phyloP scores from a whole-genome alignment of 1,140 invertebrate species.

The Polypedilum pembai region DNA sequence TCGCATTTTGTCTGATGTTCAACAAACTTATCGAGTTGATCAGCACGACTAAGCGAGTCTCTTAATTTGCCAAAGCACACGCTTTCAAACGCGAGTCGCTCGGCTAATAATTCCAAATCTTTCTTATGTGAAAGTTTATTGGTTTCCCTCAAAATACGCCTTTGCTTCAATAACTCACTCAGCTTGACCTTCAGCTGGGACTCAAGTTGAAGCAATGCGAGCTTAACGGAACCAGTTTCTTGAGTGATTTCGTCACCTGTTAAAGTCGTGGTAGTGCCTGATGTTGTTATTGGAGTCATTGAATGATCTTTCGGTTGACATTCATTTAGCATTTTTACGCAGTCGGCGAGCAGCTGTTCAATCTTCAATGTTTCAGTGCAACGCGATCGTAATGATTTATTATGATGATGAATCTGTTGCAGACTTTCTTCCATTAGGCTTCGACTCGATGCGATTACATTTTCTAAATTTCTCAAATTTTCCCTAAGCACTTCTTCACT shows the following conservation, averaged over 20 bases:
- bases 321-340: conserved; percentile 12
- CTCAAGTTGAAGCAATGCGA: conserved; percentile 56
- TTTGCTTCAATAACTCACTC: conserved; percentile 54
- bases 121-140: conserved; percentile 57
- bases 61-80: conserved; percentile 37
- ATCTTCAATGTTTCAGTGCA: background rate
- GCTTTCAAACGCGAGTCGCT: conserved; percentile 68
- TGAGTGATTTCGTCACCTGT: conserved; percentile 28
- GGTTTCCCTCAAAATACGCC: conserved; percentile 51
- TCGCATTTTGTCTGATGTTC: conserved; percentile 39
- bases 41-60: conserved; percentile 34
- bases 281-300: background rate
- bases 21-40: conserved; percentile 33
- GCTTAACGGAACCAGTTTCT: conserved; percentile 43
- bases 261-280: background rate
- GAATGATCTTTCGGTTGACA: conserved; percentile 22
- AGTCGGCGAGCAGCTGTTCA: background rate
- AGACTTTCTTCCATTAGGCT: conserved; percentile 48
- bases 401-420: conserved; percentile 33
- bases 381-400: background rate
- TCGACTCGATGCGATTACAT: conserved; percentile 49
- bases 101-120: conserved; percentile 60
- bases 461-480: conserved; percentile 50
- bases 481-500: conserved; percentile 46
- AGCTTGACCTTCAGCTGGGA: conserved; percentile 57